phyloP scores from a whole-genome alignment of 2,888 invertebrate species.

The Galerucella pusilla region DNA sequence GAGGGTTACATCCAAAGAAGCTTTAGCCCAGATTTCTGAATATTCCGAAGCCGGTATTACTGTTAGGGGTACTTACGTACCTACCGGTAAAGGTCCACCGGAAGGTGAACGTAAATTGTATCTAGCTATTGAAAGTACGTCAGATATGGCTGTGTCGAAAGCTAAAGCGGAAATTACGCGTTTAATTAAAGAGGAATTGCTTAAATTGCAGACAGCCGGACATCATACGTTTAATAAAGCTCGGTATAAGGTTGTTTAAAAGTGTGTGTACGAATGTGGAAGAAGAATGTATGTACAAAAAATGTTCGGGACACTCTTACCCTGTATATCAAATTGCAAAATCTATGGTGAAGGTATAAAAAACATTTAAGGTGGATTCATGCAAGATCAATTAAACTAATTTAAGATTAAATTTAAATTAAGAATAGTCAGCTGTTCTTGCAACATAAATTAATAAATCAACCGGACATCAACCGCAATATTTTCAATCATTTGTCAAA shows the following conservation, averaged over 20 bases:
- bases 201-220: conserved; percentile 88
- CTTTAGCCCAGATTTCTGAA: conserved; percentile 96
- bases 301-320: not conserved
- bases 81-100: conserved; percentile 87
- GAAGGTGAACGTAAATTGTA: conserved; percentile 96
- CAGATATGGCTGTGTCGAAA: conserved; percentile 94
- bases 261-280: not conserved
- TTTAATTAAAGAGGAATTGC: conserved; percentile 96
- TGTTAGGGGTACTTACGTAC: conserved; percentile 96
- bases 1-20: conserved; percentile 98
- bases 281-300: not conserved
- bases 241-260: conserved; percentile 90
- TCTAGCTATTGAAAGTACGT: conserved; percentile 98
- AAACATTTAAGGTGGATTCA: too few species aligned
- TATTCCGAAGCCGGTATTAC: conserved; percentile 99
- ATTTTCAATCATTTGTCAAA: too few species aligned
- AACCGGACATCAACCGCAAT: too few species aligned
- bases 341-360: too few species aligned
- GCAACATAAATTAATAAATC: too few species aligned
- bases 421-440: too few species aligned
- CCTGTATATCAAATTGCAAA: too few species aligned
- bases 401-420: too few species aligned
- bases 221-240: conserved; percentile 91
- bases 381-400: too few species aligned
- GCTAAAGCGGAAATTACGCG: conserved; percentile 98